A percentile compares a stretch with the other conserved stretches of the same genome.
These are phyloP conservation scores for Lipophrys pholis DNA, from an alignment of 2,113 vertebrate species.

Conservation along the genomic window DNA sequence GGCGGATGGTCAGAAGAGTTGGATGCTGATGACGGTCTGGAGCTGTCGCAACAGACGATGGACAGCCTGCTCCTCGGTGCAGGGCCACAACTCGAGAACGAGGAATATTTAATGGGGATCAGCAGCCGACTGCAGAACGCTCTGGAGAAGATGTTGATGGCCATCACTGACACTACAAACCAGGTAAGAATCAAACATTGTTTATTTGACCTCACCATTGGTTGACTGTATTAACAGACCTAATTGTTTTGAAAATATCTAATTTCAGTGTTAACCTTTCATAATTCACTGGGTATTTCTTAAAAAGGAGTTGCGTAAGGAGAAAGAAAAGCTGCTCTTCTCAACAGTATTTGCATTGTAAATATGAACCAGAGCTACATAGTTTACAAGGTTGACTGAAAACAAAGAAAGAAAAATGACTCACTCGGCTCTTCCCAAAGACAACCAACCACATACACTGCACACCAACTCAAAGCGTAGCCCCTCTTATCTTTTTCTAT, in stretches of 20 bases:
- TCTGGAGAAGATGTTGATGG: slow-evolving; percentile 92
- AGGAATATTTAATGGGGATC: slow-evolving; percentile 87
- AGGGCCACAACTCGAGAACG: slow-evolving; percentile 87
- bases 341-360: not conserved
- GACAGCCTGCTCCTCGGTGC: slow-evolving; percentile 80
- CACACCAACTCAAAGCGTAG: not conserved
- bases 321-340: not conserved
- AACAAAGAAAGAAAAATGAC: not conserved
- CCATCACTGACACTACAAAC: slow-evolving; percentile 89
- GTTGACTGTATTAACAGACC: not conserved
- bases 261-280: not conserved
- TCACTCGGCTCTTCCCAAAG: too few relatives aligned
- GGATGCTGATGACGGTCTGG: slow-evolving; percentile 80
- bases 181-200: slow-evolving; percentile 83
- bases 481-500: not conserved
- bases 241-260: not conserved
- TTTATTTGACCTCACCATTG: not conserved
- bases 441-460: not conserved
- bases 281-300: not conserved
- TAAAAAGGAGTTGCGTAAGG: not conserved
- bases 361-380: not conserved
- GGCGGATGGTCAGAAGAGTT: slow-evolving; percentile 78
- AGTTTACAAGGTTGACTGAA: not conserved
- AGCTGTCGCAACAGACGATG: slow-evolving; percentile 82
- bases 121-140: slow-evolving; percentile 90